Percentiles rank a stretch among this genome's conserved stretches.
These are phyloP conservation scores for Botia almorhae DNA, from an alignment of 2,797 vertebrate species.

Conservation along the genomic window DNA sequence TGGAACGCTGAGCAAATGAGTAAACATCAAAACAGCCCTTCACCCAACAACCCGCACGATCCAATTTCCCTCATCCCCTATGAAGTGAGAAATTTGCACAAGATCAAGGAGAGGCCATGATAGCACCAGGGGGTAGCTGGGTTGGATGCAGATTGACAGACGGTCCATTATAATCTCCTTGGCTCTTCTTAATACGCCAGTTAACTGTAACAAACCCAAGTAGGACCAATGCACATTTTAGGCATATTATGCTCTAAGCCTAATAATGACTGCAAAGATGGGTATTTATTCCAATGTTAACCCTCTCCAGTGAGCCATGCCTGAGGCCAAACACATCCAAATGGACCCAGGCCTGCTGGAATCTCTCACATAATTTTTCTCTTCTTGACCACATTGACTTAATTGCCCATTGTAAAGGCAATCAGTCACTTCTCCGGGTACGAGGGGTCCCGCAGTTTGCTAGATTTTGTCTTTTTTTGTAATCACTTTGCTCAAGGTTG, in stretches of 20 bases:
- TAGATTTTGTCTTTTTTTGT: constrained; percentile 45
- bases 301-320: constrained; percentile 84
- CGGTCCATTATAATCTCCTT: constrained; percentile 76
- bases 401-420: constrained; percentile 81
- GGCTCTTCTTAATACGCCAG: constrained; percentile 80
- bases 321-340: constrained; percentile 80
- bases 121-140: constrained; percentile 41
- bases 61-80: constrained; percentile 80
- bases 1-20: constrained; percentile 71
- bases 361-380: constrained; percentile 58
- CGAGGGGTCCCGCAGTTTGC: constrained; percentile 69
- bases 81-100: constrained; percentile 81
- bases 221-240: constrained; percentile 77
- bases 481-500: constrained; percentile 47
- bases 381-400: constrained; percentile 78
- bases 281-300: constrained; percentile 88
- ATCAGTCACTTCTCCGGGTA: constrained; percentile 78
- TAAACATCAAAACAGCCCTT: constrained; percentile 81
- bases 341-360: constrained; percentile 78
- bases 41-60: constrained; percentile 70
- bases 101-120: constrained; percentile 77
- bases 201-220: constrained; percentile 83
- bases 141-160: constrained; percentile 58
- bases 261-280: constrained; percentile 86
- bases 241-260: constrained; percentile 84